Percentiles rank a stretch among this genome's conserved stretches.
Conservation (phyloP, 2,113 vertebrate species). For the Dermatemys mawii region DNA sequence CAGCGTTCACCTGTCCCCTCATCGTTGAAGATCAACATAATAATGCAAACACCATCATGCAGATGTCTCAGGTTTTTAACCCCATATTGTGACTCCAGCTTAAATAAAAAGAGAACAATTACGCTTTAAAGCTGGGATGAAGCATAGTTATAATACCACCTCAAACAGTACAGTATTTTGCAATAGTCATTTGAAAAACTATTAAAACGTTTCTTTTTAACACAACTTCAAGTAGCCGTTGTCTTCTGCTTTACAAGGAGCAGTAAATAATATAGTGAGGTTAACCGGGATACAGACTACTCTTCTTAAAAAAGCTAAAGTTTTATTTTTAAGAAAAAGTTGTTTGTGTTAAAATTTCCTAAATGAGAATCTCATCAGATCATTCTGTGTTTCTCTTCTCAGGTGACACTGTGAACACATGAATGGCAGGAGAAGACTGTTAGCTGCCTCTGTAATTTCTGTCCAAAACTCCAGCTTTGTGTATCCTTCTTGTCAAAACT, state of each 20-base stretch:
- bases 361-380: neutral
- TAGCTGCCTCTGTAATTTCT: constrained; percentile 82
- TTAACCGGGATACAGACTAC: neutral
- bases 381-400: neutral
- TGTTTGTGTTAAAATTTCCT: neutral
- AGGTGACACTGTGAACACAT: constrained; percentile 66
- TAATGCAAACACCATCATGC: neutral
- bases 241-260: neutral
- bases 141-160: neutral
- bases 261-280: neutral
- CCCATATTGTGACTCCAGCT: neutral
- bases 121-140: neutral
- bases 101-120: accelerated
- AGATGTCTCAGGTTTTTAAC: neutral
- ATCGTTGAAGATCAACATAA: neutral
- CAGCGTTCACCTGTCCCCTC: neutral
- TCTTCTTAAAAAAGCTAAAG: neutral
- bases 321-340: neutral
- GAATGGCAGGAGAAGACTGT: constrained; percentile 69
- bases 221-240: neutral
- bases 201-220: neutral
- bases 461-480: constrained; percentile 80
- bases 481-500: constrained; percentile 83
- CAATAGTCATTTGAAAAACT: neutral
- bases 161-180: neutral